These are phyloP conservation scores for Oxyruncus cristatus DNA, from an alignment of 2,113 vertebrate genomes.

Conservation along the genomic window DNA sequence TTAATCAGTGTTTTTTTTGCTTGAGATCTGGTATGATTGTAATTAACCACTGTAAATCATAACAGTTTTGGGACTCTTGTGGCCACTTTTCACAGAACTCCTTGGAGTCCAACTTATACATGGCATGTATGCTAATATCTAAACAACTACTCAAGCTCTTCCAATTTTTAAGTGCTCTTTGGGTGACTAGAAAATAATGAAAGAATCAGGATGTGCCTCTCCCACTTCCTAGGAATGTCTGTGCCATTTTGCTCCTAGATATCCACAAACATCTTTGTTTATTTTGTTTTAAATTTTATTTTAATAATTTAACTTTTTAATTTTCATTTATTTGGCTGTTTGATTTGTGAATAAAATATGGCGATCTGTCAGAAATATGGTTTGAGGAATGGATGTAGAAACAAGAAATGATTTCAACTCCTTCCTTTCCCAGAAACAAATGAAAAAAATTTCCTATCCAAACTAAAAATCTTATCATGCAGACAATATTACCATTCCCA, in stretches of 20 bases:
- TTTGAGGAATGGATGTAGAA: background rate
- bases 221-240: background rate
- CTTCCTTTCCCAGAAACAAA: background rate
- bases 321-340: background rate
- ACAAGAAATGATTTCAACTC: background rate
- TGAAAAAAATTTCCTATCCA: background rate
- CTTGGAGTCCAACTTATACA: background rate
- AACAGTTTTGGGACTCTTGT: background rate
- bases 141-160: background rate
- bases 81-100: background rate
- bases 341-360: background rate
- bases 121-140: background rate
- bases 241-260: background rate
- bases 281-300: background rate
- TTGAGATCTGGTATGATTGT: background rate
- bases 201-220: background rate
- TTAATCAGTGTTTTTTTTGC: background rate
- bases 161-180: background rate
- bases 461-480: background rate
- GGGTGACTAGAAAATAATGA: background rate
- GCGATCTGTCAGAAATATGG: background rate
- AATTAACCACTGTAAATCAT: background rate
- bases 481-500: background rate
- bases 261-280: too few relatives aligned
- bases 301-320: background rate